Conservation (phyloP, 2,113 vertebrate species). For the Sylvietta virens region DNA sequence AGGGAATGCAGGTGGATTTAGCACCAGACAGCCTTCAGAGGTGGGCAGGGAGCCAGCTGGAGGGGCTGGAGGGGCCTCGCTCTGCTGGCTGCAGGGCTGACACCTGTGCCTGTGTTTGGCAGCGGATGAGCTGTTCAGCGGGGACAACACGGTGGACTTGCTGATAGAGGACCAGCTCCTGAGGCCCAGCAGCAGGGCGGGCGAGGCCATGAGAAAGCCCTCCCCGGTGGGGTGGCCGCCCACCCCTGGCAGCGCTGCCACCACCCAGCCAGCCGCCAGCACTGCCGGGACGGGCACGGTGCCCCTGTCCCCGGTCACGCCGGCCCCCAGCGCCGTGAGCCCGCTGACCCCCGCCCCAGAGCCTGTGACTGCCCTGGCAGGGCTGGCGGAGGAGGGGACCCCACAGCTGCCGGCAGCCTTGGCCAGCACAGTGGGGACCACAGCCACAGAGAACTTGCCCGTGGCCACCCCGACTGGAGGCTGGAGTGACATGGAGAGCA, state of each 20-base stretch:
- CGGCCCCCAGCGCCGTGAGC: neutral
- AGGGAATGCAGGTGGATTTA: neutral
- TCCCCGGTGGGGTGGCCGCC: constrained; percentile 1
- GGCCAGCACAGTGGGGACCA: neutral
- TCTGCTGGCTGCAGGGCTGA: neutral
- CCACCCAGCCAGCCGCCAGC: neutral
- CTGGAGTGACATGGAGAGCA: neutral
- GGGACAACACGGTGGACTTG: constrained; percentile 80
- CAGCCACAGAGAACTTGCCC: neutral
- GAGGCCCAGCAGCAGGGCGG: constrained; percentile 66
- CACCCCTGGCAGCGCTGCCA: neutral
- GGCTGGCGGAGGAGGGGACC: neutral
- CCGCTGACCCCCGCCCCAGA: neutral
- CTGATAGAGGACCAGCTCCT: constrained; percentile 91
- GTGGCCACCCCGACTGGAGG: neutral
- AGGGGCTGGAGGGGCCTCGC: neutral
- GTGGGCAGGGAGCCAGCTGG: neutral
- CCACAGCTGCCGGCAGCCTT: neutral
- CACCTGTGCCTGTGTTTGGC: constrained; percentile 31
- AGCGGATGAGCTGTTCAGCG: constrained; percentile 87
- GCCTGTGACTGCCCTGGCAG: accelerated
- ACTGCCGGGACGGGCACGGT: neutral
- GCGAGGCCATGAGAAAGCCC: neutral
- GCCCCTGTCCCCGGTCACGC: neutral
- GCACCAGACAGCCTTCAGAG: neutral